Conservation (phyloP, 2,888 invertebrate genomes). For the Melanotus villosus region DNA sequence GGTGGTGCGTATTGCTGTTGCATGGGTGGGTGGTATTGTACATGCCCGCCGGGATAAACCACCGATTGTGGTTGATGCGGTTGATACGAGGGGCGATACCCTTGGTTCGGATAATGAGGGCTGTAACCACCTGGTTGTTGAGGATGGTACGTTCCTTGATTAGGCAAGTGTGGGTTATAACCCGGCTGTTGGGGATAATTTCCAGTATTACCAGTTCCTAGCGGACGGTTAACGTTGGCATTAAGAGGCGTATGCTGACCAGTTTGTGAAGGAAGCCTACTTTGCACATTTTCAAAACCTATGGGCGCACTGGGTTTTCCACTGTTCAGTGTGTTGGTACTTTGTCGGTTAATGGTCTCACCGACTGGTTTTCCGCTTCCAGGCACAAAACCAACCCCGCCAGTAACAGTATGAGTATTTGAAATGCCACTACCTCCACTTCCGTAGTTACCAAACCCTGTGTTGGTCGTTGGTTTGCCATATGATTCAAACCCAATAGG, state of each 20-base stretch:
- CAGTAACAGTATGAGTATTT: constrained; percentile 29
- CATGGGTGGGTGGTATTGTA: constrained; percentile 32
- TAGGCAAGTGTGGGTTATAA: background rate
- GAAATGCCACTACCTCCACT: background rate
- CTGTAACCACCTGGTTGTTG: constrained; percentile 16
- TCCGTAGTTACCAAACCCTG: background rate
- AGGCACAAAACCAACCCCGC: constrained; percentile 20
- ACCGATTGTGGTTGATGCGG: constrained; percentile 35
- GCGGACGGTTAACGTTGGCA: background rate
- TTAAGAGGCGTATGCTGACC: background rate
- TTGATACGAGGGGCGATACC: background rate
- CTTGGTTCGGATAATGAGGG: no score
- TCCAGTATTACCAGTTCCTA: background rate
- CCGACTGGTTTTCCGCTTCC: background rate
- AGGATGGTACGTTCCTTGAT: background rate
- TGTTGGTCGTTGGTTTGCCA: background rate
- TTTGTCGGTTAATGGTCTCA: background rate
- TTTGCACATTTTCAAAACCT: constrained; percentile 33
- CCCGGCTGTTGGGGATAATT: background rate
- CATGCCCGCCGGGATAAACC: background rate
- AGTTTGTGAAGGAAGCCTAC: background rate
- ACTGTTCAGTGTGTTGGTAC: background rate
- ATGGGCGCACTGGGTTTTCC: constrained; percentile 1
- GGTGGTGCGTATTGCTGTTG: constrained; percentile 30
- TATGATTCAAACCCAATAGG: background rate